phyloP scores from a whole-genome alignment of 1,140 invertebrate species.

The Oedothorax gibbosus region DNA sequence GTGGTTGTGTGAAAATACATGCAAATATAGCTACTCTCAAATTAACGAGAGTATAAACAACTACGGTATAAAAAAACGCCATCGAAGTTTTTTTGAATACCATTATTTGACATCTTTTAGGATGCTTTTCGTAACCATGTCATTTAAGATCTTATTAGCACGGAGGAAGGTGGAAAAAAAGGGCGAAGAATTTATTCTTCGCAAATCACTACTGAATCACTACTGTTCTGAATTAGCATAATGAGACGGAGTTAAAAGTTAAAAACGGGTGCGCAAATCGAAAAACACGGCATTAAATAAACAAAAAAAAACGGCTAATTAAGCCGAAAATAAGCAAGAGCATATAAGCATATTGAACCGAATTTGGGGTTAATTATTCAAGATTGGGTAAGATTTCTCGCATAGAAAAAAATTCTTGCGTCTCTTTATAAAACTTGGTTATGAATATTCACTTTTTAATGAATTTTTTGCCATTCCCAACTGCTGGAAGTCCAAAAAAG shows the following conservation, averaged over 20 bases:
- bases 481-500: conserved; percentile 5
- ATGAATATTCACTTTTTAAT: conserved; percentile 60
- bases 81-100: conserved; percentile 1
- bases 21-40: not conserved
- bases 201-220: conserved; percentile 8
- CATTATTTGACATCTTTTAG: not conserved
- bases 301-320: conserved; percentile 23
- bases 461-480: conserved; percentile 36
- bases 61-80: no score
- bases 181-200: conserved; percentile 3
- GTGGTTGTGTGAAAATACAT: conserved; percentile 6
- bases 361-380: conserved; percentile 59
- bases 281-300: not conserved
- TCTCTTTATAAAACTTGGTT: not conserved
- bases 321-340: conserved; percentile 12
- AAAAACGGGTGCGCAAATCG: not conserved
- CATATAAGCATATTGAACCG: not conserved
- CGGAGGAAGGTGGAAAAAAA: conserved; percentile 10
- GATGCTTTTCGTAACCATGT: conserved; percentile 20
- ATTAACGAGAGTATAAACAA: conserved; percentile 39
- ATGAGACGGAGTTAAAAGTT: conserved; percentile 53
- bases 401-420: not conserved
- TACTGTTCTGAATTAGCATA: conserved; percentile 51
- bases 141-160: conserved; percentile 55
- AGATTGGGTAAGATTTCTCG: conserved; percentile 24